Conservation (phyloP, 1,140 invertebrate species). For the Andrena cerasifolii region DNA sequence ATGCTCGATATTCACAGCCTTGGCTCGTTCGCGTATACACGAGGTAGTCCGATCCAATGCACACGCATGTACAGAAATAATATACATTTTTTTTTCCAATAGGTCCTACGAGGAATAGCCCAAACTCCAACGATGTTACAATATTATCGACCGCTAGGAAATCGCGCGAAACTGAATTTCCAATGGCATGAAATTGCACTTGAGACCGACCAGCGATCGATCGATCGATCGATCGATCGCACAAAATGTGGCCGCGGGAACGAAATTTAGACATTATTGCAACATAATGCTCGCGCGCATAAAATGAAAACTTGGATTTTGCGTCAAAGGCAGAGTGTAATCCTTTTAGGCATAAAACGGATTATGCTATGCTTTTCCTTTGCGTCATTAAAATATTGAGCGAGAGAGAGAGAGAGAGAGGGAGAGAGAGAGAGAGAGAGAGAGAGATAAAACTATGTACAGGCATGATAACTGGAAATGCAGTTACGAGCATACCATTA, state of each 20-base stretch:
- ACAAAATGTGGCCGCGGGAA: background rate
- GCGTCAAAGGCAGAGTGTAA: background rate
- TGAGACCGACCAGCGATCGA: no score
- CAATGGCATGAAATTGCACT: constrained; percentile 8
- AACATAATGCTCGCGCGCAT: background rate
- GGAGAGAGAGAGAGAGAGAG: no score
- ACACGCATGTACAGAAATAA: constrained; percentile 19
- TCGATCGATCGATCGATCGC: background rate
- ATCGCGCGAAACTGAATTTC: no score
- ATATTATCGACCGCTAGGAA: background rate
- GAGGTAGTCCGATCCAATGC: constrained; percentile 46
- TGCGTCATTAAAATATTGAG: background rate
- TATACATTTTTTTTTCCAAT: background rate
- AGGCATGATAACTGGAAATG: background rate
- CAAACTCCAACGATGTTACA: constrained; percentile 38
- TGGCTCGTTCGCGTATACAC: constrained; percentile 40
- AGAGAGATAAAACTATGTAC: background rate
- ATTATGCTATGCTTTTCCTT: background rate
- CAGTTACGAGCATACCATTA: constrained; percentile 49
- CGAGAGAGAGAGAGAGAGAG: no score
- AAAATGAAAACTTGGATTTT: background rate
- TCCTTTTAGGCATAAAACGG: background rate
- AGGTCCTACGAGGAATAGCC: constrained; percentile 31
- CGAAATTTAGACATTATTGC: background rate
- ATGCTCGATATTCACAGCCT: constrained; percentile 56